Evolutionary conservation across 2,888 invertebrate species (phyloP).

Genomic region (Megastigmus dorsalis): DNA sequence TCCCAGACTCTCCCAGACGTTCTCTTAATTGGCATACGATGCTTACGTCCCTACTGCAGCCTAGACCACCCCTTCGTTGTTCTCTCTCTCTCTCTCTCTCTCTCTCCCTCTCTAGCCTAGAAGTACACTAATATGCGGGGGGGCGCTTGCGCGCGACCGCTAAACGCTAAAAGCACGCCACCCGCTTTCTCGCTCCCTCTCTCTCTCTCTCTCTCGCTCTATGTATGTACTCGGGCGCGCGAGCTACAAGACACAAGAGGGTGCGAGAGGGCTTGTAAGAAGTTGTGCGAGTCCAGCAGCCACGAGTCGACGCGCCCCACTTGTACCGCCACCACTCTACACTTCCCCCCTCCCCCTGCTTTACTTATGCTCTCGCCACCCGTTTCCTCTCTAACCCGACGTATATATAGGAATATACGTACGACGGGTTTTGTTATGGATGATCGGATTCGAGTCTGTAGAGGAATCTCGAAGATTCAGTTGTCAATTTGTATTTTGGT

Average conservation of each 20-base stretch:
- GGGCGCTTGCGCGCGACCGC: not conserved
- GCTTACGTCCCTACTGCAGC: constrained; percentile 56
- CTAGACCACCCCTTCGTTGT: no score
- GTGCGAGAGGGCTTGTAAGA: not conserved
- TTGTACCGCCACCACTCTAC: not conserved
- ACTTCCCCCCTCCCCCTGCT: not conserved
- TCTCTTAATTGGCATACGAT: constrained; percentile 69
- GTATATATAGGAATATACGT: no score
- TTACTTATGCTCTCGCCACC: not conserved
- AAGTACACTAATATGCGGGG: constrained; percentile 25
- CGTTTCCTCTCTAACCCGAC: not conserved
- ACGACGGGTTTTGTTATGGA: no score
- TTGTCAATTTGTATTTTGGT: no score
- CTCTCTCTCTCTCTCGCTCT: not conserved
- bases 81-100: no score
- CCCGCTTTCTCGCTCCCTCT: not conserved
- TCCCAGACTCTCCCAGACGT: constrained; percentile 58
- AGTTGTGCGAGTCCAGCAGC: not conserved
- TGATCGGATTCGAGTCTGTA: no score
- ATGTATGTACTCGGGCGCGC: no score
- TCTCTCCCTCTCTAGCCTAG: no score
- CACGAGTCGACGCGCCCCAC: not conserved
- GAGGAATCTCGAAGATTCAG: no score
- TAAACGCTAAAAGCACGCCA: constrained; percentile 58
- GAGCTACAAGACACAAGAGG: constrained; percentile 8